phyloP scores from a whole-genome alignment of 2,888 invertebrate species.

The Cantharis rufa region DNA sequence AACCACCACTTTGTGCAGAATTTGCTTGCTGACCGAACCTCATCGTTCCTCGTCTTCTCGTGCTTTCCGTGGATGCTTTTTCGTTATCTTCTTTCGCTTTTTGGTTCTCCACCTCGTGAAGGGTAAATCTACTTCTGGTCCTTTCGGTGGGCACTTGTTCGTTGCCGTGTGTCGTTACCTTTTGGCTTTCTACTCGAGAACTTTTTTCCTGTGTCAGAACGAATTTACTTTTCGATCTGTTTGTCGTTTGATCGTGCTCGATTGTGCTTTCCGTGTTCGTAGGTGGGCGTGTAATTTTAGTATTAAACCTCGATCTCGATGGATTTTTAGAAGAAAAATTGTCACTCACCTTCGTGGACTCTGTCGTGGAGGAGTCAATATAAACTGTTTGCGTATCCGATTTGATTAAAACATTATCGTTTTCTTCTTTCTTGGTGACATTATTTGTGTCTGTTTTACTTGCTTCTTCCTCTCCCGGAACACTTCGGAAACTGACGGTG shows the following conservation, averaged over 20 bases:
- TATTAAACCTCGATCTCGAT: constrained; percentile 12
- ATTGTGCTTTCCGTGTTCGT: neutral
- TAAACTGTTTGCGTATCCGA: constrained; percentile 21
- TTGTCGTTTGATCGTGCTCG: constrained; percentile 3
- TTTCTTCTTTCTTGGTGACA: neutral
- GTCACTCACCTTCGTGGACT: constrained; percentile 60
- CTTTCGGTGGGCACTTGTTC: neutral
- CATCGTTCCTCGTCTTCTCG: constrained; percentile 9
- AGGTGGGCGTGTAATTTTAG: neutral
- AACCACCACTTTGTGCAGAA: constrained; percentile 38
- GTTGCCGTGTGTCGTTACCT: neutral
- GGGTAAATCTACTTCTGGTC: neutral
- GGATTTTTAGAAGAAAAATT: constrained; percentile 22
- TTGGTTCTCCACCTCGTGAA: neutral
- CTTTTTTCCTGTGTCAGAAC: neutral
- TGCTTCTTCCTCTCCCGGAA: neutral
- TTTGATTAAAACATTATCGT: constrained; percentile 1
- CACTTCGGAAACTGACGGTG: neutral
- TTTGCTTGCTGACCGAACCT: constrained; percentile 7
- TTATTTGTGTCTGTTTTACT: neutral
- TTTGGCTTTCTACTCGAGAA: neutral
- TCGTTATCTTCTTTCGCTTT: neutral
- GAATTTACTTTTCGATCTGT: neutral
- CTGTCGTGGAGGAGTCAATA: constrained; percentile 45
- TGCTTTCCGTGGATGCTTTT: neutral